phyloP scores from a whole-genome alignment of 2,113 vertebrate species.

The Lycocorax pyrrhopterus region DNA sequence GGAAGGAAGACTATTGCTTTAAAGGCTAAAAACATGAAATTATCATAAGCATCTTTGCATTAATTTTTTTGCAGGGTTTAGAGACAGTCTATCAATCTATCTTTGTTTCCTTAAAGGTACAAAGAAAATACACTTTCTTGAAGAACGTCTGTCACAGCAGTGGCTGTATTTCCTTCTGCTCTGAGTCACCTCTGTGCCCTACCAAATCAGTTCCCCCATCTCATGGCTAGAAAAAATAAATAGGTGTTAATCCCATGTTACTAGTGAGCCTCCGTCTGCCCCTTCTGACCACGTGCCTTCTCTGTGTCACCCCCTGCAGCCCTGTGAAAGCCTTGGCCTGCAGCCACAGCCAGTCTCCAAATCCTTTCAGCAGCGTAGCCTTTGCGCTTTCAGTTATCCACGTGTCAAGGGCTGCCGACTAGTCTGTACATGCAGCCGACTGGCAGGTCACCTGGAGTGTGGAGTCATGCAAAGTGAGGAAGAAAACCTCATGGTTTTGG shows the following conservation, averaged over 20 bases:
- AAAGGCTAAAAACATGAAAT: background rate
- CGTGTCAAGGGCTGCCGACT: background rate
- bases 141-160: background rate
- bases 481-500: background rate
- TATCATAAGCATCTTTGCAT: background rate
- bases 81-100: background rate
- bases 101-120: background rate
- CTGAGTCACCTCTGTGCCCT: background rate
- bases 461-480: background rate
- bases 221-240: background rate
- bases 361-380: fast-evolving
- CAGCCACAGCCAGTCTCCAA: fast-evolving
- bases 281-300: background rate
- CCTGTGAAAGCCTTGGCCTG: background rate
- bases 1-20: background rate
- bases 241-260: background rate
- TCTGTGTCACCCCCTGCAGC: background rate
- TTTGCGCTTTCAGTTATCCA: background rate
- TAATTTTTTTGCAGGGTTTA: background rate
- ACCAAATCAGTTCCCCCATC: background rate
- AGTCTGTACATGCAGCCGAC: background rate
- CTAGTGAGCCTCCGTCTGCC: background rate
- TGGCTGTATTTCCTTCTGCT: background rate
- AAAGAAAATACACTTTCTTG: background rate
- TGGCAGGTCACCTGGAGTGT: background rate